Evolutionary conservation across 2,888 invertebrate species (phyloP).

Genomic region (Tipula lateralis): DNA sequence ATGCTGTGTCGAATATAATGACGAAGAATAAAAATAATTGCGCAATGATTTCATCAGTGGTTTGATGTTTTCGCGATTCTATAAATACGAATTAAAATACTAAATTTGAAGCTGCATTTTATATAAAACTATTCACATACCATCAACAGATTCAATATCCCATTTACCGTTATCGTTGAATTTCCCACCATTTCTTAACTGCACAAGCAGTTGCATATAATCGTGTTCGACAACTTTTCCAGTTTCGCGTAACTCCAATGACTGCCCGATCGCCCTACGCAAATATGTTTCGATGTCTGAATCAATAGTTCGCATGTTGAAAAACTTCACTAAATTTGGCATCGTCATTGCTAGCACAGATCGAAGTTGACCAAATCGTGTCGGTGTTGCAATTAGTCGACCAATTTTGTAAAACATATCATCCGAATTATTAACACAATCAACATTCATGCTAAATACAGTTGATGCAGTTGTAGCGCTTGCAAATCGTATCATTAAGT

Average conservation of each 20-base stretch:
- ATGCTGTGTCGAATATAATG: background rate
- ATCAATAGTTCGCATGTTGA: background rate
- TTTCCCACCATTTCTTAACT: background rate
- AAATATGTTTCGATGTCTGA: background rate
- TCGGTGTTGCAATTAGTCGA: background rate
- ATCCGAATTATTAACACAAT: background rate
- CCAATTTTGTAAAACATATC: background rate
- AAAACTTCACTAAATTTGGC: background rate
- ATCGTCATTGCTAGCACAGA: background rate
- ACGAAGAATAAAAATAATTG: background rate
- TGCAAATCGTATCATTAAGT: background rate
- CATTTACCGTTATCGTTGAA: background rate
- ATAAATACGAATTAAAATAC: background rate
- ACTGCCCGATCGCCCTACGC: background rate
- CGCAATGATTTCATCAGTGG: background rate
- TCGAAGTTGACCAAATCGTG: background rate
- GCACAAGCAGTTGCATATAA: background rate
- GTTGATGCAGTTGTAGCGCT: background rate
- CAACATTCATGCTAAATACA: background rate
- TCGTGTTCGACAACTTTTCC: background rate
- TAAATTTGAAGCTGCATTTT: background rate
- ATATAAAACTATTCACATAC: background rate
- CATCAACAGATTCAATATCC: background rate
- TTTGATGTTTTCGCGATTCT: background rate
- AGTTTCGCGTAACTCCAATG: background rate